Evolutionary conservation across 2,113 vertebrate species (phyloP).

Genomic region (Tautogolabrus adspersus): DNA sequence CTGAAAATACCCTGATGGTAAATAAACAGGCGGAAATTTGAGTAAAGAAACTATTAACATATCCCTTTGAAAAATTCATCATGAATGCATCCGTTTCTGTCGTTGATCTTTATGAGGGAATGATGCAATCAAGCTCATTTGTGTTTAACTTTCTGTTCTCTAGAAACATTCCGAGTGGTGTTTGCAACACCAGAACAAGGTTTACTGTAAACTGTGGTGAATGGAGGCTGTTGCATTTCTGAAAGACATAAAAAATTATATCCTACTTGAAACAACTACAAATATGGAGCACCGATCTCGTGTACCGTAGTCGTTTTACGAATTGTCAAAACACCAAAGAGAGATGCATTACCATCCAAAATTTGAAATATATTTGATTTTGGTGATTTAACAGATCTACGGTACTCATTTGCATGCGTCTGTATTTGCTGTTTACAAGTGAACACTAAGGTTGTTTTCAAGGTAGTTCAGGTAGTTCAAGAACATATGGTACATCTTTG

Average conservation of each 20-base stretch:
- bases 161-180: no score
- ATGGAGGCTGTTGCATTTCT: background rate
- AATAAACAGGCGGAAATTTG: background rate
- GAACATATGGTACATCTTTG: background rate
- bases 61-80: no score
- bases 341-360: background rate
- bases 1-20: background rate
- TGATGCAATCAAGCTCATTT: background rate
- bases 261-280: background rate
- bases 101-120: background rate
- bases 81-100: background rate
- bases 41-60: no score
- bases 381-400: no score
- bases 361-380: background rate
- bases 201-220: slow-evolving; percentile 1
- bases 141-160: background rate
- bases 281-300: background rate
- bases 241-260: background rate
- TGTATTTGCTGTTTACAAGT: no score
- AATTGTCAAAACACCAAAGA: background rate
- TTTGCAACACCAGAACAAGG: background rate
- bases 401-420: no score
- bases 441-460: no score
- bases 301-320: no score
- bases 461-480: no score